Conservation (phyloP, 2,888 invertebrate genomes). For the Melitaea athalia region DNA sequence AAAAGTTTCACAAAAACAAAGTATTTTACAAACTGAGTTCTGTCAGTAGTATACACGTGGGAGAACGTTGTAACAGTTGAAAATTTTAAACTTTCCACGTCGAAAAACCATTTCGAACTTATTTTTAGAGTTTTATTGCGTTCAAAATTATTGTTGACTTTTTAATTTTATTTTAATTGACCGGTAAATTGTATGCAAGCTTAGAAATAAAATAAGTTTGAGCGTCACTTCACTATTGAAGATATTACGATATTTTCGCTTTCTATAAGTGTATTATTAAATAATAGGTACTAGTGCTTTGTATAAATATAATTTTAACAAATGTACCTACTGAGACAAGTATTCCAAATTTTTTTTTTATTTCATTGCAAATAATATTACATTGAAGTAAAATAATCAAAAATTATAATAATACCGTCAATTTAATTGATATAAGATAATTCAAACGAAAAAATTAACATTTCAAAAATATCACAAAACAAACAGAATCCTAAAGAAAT, state of each 20-base stretch:
- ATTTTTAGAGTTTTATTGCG: slow-evolving; percentile 36
- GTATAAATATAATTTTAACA: too few species aligned
- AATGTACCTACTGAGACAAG: too few species aligned
- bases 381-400: too few species aligned
- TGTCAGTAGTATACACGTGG: slow-evolving; percentile 36
- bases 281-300: too few species aligned
- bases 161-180: slow-evolving; percentile 3
- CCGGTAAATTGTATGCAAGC: too few species aligned
- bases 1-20: slow-evolving; percentile 34
- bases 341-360: too few species aligned
- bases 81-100: slow-evolving; percentile 43
- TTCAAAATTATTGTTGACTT: slow-evolving; percentile 21
- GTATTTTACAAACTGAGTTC: slow-evolving; percentile 32
- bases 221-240: too few species aligned
- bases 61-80: slow-evolving; percentile 38
- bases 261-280: too few species aligned
- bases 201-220: too few species aligned
- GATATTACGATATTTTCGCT: too few species aligned
- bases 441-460: not conserved
- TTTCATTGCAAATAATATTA: too few species aligned
- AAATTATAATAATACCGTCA: not conserved
- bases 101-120: slow-evolving; percentile 41
- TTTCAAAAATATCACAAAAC: slow-evolving; percentile 20
- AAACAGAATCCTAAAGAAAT: slow-evolving; percentile 34
- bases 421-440: not conserved